Base-by-base conservation (phyloP, 1,140 invertebrate genomes). In the Melanaphis sacchari region DNA sequence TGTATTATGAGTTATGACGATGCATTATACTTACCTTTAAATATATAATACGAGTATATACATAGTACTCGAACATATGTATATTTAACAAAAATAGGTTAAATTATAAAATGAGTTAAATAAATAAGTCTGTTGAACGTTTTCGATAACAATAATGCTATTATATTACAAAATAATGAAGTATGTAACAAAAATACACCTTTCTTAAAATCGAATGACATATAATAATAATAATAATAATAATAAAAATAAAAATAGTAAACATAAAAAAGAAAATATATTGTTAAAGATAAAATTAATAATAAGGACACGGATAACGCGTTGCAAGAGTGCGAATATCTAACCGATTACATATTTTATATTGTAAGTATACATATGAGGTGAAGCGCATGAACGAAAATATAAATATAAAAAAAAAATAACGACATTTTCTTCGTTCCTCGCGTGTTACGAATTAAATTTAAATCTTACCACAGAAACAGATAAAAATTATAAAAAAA, bases 151-250 rank as follows among this genome's bases (percentile, higher is more conserved):
- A 93, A 93, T 93, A 93, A 84, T 93, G 36, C 76, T 91, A 82
- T 49, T 91, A 81, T 84, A 84, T 40, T 82, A 84, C 76, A 93
- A 93, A 93, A 93, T 93, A 93, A 93, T 93, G 81, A 7, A 26
- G 59, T 46, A 93, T 66, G 91, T 93, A 93, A 93, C 91, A 93
- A 93, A 93, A 93, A 93, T 93, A 93, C 91, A 93, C 76, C 38
- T 93, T 93, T 81, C 76, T 90, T 59, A 85, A 82, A 52, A 87
- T 76, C 52, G 76, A 54, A 85, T 38, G 66, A 93, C n/a, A 52
- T 49, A 93, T 49, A 93, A 38, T 76, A 36, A 54, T 38, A 46
- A 93, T 8, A 59, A 41, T 93, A 43, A 93, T 66, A 91, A 52
- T 26, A 46, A 40, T 38, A 89, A 52, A 49, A 91, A 52, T 84